A percentile compares a stretch with the other conserved stretches of the same genome.
Evolutionary conservation across 2,888 invertebrate species (phyloP).

Genomic region (Seira musarum): DNA sequence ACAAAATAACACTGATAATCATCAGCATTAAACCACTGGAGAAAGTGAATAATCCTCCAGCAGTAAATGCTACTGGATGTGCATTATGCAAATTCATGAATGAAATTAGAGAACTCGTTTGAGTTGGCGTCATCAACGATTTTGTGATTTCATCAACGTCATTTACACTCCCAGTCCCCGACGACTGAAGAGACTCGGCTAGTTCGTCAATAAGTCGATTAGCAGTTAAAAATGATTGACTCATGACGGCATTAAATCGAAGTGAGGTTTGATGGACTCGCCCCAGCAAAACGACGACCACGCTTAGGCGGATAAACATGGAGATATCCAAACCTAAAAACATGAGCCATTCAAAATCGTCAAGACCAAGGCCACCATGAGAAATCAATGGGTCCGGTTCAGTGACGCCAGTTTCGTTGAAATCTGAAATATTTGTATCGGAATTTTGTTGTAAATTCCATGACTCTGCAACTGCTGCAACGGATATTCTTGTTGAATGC

Average conservation of each 20-base stretch:
- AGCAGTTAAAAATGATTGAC: conserved; percentile 32
- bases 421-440: too few species aligned
- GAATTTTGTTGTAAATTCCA: too few species aligned
- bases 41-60: conserved; percentile 52
- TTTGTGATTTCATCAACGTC: conserved; percentile 18
- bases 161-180: background rate
- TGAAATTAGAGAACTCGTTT: conserved; percentile 36
- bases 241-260: conserved; percentile 43
- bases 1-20: conserved; percentile 52
- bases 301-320: conserved; percentile 43
- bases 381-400: background rate
- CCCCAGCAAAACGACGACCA: conserved; percentile 38
- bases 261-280: conserved; percentile 43
- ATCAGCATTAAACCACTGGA: conserved; percentile 44
- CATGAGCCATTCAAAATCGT: conserved; percentile 34
- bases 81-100: conserved; percentile 49
- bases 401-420: too few species aligned
- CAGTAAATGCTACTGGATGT: conserved; percentile 50
- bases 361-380: background rate
- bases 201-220: conserved; percentile 42
- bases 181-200: background rate
- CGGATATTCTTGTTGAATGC: too few species aligned
- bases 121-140: conserved; percentile 42
- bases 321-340: conserved; percentile 42
- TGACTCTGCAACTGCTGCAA: too few species aligned